Percentiles rank a stretch among this genome's conserved stretches.
Conservation (phyloP, 2,888 invertebrate species). For the Ischnus inquisitorius region DNA sequence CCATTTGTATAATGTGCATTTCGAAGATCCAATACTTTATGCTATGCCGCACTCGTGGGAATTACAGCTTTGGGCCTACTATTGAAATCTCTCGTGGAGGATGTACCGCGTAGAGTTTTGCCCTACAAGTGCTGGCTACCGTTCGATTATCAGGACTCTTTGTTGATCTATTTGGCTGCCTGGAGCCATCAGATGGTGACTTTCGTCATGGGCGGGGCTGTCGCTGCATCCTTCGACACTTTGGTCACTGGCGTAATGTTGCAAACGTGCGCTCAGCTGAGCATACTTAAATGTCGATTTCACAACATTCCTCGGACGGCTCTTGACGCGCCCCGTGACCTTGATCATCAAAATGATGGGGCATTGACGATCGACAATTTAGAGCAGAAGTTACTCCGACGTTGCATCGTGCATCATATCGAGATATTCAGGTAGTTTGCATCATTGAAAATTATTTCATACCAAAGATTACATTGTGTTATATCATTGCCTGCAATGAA, state of each 20-base stretch:
- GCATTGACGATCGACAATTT: not conserved
- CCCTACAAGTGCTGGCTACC: conserved; percentile 12
- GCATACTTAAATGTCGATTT: conserved; percentile 66
- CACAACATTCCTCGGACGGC: not conserved
- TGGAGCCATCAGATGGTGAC: conserved; percentile 48
- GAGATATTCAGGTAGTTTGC: too few relatives aligned
- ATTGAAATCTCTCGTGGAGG: too few relatives aligned
- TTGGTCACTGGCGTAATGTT: conserved; percentile 69
- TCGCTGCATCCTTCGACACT: conserved; percentile 69
- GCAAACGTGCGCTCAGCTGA: conserved; percentile 68
- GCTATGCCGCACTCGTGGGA: not conserved
- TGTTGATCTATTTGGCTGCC: not conserved
- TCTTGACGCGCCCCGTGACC: not conserved
- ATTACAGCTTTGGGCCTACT: too few relatives aligned
- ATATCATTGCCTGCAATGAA: too few relatives aligned
- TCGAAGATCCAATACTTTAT: not conserved
- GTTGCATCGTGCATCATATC: too few relatives aligned
- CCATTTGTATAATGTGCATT: too few relatives aligned
- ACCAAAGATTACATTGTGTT: too few relatives aligned
- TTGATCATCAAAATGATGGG: not conserved
- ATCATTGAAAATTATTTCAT: too few relatives aligned
- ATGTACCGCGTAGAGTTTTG: not conserved
- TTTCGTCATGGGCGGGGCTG: conserved; percentile 19
- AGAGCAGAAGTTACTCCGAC: too few relatives aligned
- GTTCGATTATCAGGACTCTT: not conserved